phyloP scores from a whole-genome alignment of 2,888 invertebrate species.

The Drosophila demipolita region DNA sequence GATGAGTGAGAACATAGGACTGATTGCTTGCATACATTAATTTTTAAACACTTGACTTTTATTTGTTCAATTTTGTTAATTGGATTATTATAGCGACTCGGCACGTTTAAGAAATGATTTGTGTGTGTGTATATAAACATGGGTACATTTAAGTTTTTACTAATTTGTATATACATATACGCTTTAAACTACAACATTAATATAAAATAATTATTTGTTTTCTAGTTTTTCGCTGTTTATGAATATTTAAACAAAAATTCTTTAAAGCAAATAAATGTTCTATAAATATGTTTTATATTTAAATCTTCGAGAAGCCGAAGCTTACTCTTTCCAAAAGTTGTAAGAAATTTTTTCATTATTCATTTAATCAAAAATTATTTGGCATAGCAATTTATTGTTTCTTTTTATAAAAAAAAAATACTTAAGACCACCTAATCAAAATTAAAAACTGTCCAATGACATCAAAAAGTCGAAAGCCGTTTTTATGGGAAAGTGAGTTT shows the following conservation, averaged over 20 bases:
- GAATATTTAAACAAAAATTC: constrained; percentile 12
- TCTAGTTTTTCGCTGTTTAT: constrained; percentile 22
- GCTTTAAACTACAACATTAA: constrained; percentile 61
- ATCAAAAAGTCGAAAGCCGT: not conserved
- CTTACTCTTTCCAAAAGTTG: constrained; percentile 58
- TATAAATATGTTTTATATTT: constrained; percentile 46
- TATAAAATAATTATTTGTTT: constrained; percentile 26
- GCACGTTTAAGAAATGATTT: constrained; percentile 46
- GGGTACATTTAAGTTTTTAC: constrained; percentile 47
- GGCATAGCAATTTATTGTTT: not conserved
- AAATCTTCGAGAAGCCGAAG: constrained; percentile 49
- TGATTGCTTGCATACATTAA: constrained; percentile 58
- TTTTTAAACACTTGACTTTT: constrained; percentile 39
- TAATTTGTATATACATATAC: constrained; percentile 51
- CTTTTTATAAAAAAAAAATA: not conserved
- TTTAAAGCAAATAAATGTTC: constrained; percentile 29
- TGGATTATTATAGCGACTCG: constrained; percentile 33
- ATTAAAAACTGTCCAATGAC: not conserved
- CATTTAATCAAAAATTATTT: not conserved
- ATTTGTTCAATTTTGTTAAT: constrained; percentile 27
- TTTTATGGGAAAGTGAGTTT: not conserved
- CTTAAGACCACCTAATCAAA: not conserved
- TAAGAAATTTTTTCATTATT: constrained; percentile 3
- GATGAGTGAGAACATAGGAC: constrained; percentile 74
- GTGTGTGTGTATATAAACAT: constrained; percentile 32